Evolutionary conservation across 2,113 vertebrate genomes (phyloP), one percentile per base, ranked within the genome.

Genomic region (Lipophrys pholis): DNA sequence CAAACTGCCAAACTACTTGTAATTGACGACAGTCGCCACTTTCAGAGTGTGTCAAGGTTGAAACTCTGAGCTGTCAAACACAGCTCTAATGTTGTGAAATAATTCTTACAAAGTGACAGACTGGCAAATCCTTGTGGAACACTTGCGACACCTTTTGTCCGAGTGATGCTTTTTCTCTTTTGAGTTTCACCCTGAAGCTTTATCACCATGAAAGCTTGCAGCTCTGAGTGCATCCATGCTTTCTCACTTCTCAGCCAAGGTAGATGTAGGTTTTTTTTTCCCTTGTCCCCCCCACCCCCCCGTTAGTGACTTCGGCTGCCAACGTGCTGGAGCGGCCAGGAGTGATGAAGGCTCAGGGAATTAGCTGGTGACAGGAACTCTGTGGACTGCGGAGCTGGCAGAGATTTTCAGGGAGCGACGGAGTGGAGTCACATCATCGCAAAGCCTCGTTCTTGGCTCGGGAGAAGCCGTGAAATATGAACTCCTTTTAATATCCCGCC

Each of bases 381-480:
- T 45, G 54, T 64, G 73, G 76, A 73, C 75, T 53, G 35, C 54
- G 10, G 48, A 53, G 45, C 39, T 83, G 83, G 81, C 78, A 57
- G 63, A 71, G 49, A 7, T 15, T 11, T 21, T 4, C n/a, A 5
- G 36, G 7, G 56, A 79, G 51, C 58, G 66, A 38, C 40, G 1
- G 40, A 60, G 52, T 0, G 14, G 36, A 59, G 49, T 71, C 57
- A 48, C 48, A 67, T 57, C 79, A 67, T 42, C 11, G 4, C 3
- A 38, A 41, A 67, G 67, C 69, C 43, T 43, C 36, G 43, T 52
- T 56, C 40, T 55, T 60, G 2, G 49, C 43, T 7, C 58, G 53
- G 52, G 59, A 81, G 63, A 66, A 49, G 50, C 53, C 65, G 68
- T 92, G 91, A 91, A 91, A 93, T 87, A 86, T 82, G 75, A 91